These are phyloP conservation scores for Elachura formosa DNA, from an alignment of 2,113 vertebrate species.

Conservation along the genomic window DNA sequence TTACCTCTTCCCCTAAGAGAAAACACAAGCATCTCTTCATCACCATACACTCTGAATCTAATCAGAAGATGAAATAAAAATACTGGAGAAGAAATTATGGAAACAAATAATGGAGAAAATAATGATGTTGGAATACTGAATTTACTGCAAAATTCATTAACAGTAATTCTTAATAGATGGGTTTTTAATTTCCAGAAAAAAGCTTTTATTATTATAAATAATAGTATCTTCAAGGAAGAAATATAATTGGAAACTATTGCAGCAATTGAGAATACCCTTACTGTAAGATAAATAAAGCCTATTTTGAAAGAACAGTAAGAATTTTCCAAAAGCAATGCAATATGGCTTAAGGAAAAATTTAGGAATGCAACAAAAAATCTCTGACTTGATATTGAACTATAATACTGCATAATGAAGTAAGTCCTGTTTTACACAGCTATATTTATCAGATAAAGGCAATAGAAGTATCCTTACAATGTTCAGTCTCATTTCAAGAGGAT, in stretches of 20 bases:
- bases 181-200: neutral
- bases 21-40: neutral
- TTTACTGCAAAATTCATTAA: neutral
- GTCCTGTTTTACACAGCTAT: neutral
- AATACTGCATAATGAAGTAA: neutral
- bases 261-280: neutral
- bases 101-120: neutral
- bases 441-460: neutral
- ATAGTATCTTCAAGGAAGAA: neutral
- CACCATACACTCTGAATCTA: neutral
- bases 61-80: neutral
- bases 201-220: neutral
- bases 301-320: neutral
- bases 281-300: neutral
- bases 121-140: neutral
- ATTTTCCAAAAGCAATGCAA: neutral
- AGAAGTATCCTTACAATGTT: neutral
- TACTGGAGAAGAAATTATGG: neutral
- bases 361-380: neutral
- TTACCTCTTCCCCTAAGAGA: neutral
- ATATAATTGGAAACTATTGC: neutral
- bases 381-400: neutral
- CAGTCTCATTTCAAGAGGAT: neutral
- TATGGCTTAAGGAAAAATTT: neutral
- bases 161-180: neutral